Conservation (phyloP, 2,113 vertebrate genomes). For the Corythoichthys intestinalis region DNA sequence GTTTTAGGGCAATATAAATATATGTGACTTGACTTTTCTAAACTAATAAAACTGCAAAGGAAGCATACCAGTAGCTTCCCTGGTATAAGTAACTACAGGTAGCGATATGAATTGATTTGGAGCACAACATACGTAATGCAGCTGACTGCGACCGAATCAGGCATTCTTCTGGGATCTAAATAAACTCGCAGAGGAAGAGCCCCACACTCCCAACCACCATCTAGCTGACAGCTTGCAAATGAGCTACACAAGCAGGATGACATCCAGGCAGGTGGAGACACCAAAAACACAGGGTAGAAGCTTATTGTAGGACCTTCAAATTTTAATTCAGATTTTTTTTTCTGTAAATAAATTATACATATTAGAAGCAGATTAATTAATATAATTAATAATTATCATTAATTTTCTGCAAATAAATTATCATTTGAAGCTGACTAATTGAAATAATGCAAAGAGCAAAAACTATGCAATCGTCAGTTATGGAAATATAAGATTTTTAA, state of each 20-base stretch:
- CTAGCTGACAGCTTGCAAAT: slow-evolving; percentile 46
- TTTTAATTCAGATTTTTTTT: too few relatives aligned
- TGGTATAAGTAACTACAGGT: background rate
- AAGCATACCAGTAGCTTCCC: background rate
- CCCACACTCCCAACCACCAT: background rate
- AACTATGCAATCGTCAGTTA: too few relatives aligned
- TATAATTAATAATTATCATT: too few relatives aligned
- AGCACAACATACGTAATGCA: background rate
- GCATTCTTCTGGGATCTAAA: slow-evolving; percentile 46
- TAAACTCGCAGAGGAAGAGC: slow-evolving; percentile 44
- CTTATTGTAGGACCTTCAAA: background rate
- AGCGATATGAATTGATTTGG: background rate
- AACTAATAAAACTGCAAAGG: background rate
- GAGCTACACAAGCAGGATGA: slow-evolving; percentile 54
- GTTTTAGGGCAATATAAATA: too few relatives aligned
- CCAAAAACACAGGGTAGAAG: background rate
- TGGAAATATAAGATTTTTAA: too few relatives aligned
- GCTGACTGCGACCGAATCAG: background rate
- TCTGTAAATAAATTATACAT: too few relatives aligned
- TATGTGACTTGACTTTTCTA: too few relatives aligned
- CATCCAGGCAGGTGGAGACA: slow-evolving; percentile 28
- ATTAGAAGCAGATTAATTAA: too few relatives aligned
- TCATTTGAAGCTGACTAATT: too few relatives aligned
- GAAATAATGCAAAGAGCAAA: too few relatives aligned
- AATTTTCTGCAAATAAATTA: too few relatives aligned